phyloP scores from a whole-genome alignment of 1,140 invertebrate genomes.

The Drosophila kurseongensis region DNA sequence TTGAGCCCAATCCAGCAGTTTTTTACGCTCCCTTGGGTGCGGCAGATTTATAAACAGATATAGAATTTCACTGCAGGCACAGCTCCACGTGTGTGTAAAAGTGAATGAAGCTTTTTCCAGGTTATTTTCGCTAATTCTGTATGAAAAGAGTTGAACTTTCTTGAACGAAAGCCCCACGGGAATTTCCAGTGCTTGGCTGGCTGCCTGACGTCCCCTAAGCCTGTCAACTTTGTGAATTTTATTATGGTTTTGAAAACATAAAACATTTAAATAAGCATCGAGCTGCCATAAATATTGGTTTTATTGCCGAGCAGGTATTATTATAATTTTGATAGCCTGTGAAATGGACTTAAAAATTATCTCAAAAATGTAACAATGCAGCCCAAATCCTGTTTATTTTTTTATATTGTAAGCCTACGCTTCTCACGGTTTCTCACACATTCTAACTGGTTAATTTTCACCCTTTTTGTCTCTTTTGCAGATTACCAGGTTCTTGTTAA shows the following conservation, averaged over 20 bases:
- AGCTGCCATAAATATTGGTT: background rate
- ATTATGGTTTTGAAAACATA: constrained; percentile 71
- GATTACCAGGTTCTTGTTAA: constrained; percentile 5
- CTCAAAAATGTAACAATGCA: no score
- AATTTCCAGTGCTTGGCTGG: no score
- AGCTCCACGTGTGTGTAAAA: background rate
- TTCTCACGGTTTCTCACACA: background rate
- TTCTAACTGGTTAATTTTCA: background rate
- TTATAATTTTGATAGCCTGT: no score
- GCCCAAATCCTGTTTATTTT: no score
- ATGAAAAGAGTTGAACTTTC: no score
- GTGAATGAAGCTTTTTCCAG: no score
- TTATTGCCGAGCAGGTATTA: no score
- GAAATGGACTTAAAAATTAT: no score
- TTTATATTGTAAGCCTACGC: no score
- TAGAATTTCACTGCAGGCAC: constrained; percentile 1
- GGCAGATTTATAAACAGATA: constrained; percentile 5
- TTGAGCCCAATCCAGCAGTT: background rate
- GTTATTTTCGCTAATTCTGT: no score
- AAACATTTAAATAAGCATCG: constrained; percentile 71
- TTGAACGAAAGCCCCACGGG: no score
- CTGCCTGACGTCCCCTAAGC: constrained; percentile 26
- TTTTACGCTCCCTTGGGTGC: constrained; percentile 3
- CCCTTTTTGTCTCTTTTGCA: background rate
- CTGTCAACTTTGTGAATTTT: constrained; percentile 68